phyloP scores from a whole-genome alignment of 2,797 vertebrate genomes.

The Lemur catta region DNA sequence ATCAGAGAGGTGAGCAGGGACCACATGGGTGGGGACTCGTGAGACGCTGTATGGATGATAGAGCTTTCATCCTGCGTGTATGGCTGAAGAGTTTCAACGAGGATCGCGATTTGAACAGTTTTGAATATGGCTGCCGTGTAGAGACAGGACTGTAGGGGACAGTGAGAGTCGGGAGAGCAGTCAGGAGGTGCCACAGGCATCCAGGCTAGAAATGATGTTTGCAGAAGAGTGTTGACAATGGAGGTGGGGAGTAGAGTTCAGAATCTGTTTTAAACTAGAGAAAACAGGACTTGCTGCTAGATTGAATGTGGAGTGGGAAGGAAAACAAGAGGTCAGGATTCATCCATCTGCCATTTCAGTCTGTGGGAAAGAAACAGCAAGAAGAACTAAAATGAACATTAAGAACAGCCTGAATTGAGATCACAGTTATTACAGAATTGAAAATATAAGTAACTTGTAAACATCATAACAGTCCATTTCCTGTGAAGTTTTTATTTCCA shows the following conservation, averaged over 20 bases:
- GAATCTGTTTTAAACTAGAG: background rate
- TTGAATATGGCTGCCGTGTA: background rate
- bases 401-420: background rate
- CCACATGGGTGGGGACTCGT: background rate
- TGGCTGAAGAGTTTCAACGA: background rate
- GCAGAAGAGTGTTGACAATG: no score
- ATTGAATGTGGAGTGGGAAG: background rate
- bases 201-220: background rate
- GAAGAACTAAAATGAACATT: background rate
- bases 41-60: background rate
- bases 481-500: background rate
- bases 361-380: background rate
- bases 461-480: background rate
- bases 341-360: background rate
- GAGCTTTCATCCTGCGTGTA: background rate
- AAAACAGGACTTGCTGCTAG: background rate
- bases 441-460: conserved; percentile 22
- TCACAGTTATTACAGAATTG: background rate
- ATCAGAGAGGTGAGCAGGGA: background rate
- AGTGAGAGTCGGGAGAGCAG: background rate
- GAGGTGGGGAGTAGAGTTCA: background rate
- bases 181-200: background rate
- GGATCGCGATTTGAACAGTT: background rate
- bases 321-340: background rate
- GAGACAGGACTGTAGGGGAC: background rate